Base-by-base conservation (phyloP, 2,888 invertebrate genomes). In the Sclerodermus sp. region DNA sequence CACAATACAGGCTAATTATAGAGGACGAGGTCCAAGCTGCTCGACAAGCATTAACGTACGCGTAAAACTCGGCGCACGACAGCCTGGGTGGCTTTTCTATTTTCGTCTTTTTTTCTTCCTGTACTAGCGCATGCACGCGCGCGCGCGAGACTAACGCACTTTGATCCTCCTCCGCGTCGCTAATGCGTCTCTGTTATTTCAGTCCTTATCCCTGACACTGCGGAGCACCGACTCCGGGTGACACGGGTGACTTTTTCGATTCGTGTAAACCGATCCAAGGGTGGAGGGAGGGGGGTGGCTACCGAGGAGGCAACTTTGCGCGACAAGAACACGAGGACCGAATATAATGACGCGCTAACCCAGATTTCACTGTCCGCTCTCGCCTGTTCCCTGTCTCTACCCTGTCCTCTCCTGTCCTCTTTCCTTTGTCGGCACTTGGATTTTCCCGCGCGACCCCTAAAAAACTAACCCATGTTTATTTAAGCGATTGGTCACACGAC, bases 1-100 rank as follows among this genome's bases (percentile, higher is more conserved):
- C 71, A 73, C 73, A 76, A 76, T 73, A 68, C 71, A 58, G 65
- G 67, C 69, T 75, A 76, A 76, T 74, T 74, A 74, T 74, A 76
- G 75, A 71, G 63, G 55, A 68, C 60, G 63, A 62, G 62, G 62
- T 67, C 60, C 62, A 57, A 60, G 59, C 59, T 62, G 66, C 58
- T 50, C 57, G 63, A 58, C 64, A 60, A 55, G 64, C 65, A 70
- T 70, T 64, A 68, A 69, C 64, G 65, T 66, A 66, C 62, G 63
- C 64, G 68, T 67, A 66, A 71, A 72, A 69, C 62, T 67, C 64
- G 52, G 53, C 49, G 47, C 54, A 61, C 57, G 60, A 64, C 69
- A 62, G 68, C 70, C 58, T 73, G 73, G 71, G 74, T 71, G 73
- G 71, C 69, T 69, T 68, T 64, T 67, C 71, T 71, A 70, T 71